Base-by-base conservation (phyloP, 2,113 vertebrate species). In the Bungarus multicinctus region DNA sequence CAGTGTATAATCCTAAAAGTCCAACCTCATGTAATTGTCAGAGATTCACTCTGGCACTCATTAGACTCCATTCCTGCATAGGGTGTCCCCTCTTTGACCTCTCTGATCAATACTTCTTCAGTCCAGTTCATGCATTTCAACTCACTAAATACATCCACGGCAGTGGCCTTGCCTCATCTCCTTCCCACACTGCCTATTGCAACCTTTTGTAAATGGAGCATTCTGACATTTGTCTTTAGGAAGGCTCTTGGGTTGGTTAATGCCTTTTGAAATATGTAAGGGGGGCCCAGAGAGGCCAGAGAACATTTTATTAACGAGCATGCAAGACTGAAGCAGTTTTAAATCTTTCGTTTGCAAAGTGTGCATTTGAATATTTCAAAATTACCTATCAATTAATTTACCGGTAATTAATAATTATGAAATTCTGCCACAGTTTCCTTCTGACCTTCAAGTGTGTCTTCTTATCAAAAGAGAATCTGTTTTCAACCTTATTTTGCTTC, bases 291-390 rank as follows among this genome's bases (percentile, higher is more conserved):
- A 88, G 57, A 22, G 53, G n/a, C 57, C 54, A 50, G 64, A 90
- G 95, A 45, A 27, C 89, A 60, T 86, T 94, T 60, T 92, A 57
- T 94, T 91, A 93, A 93, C 53, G 91, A 89, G 89, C 93, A 87
- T 91, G 88, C 60, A 91, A 91, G 95, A 93, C 94, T 22, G 87
- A 23, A 85, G 92, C 89, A 57, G 88, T 92, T 85, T 92, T 85
- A 94, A 91, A 34, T 55, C 93, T 55, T 93, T 93, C 93, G 1
- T 96, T 94, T 92, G 95, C 93, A 89, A 95, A 95, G 92, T 93
- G 88, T 14, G 12, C 88, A 87, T 60, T 86, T 89, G 55, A 58
- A 93, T 91, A 92, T 90, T 94, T 87, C 89, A 94, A 92, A 91
- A 95, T 92, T 93, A 95, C n/a, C 54, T 93, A 94, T 91, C 95